Conservation (phyloP, 2,797 vertebrate genomes). For the Sphenopsis melanotis region DNA sequence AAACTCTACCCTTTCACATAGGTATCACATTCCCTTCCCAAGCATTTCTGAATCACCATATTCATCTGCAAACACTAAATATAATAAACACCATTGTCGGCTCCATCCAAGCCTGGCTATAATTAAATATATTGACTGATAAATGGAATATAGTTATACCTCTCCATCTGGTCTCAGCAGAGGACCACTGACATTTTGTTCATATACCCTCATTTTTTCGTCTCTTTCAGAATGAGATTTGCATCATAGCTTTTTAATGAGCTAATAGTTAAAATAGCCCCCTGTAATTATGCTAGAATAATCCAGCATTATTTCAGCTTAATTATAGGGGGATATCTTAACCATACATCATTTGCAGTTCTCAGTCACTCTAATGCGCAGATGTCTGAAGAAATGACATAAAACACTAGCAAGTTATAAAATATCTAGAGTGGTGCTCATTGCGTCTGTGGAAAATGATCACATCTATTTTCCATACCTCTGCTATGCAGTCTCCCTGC, state of each 20-base stretch:
- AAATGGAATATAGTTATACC: slow-evolving; percentile 44
- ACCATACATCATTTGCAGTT: slow-evolving; percentile 69
- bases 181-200: slow-evolving; percentile 46
- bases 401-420: slow-evolving; percentile 63
- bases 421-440: slow-evolving; percentile 62
- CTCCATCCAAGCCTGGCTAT: slow-evolving; percentile 24
- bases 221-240: slow-evolving; percentile 52
- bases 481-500: slow-evolving; percentile 31
- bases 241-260: slow-evolving; percentile 71
- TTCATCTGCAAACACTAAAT: slow-evolving; percentile 23
- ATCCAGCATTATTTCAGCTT: slow-evolving; percentile 67
- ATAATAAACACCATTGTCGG: slow-evolving; percentile 20
- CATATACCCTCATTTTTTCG: neutral
- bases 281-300: slow-evolving; percentile 70
- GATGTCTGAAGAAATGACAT: slow-evolving; percentile 72
- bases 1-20: neutral
- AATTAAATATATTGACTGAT: slow-evolving; percentile 60
- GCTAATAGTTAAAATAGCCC: slow-evolving; percentile 72
- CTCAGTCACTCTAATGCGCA: slow-evolving; percentile 63
- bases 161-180: slow-evolving; percentile 53
- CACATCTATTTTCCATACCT: slow-evolving; percentile 43
- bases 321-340: slow-evolving; percentile 68
- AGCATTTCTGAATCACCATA: neutral
- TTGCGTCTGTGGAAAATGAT: slow-evolving; percentile 65
- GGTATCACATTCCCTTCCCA: neutral